Conservation (phyloP, 2,113 vertebrate species). For the Cygnus atratus region DNA sequence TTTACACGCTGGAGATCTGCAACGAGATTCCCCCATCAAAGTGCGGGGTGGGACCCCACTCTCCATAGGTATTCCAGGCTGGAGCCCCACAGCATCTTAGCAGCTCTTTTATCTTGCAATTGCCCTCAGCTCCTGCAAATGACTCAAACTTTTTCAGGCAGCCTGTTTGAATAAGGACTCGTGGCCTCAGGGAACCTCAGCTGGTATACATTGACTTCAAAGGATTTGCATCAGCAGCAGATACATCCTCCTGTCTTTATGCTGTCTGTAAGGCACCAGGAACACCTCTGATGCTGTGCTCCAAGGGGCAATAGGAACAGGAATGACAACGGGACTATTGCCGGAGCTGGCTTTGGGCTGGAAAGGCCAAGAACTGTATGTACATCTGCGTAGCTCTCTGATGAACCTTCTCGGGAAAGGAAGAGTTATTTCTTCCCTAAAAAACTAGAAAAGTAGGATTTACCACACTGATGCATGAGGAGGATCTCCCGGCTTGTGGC, state of each 20-base stretch:
- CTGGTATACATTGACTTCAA: constrained; percentile 20
- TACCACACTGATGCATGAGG: background rate
- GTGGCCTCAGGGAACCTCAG: constrained; percentile 34
- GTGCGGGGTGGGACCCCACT: background rate
- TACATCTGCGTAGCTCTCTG: rapidly evolving
- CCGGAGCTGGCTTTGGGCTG: rapidly evolving
- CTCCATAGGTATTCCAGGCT: background rate
- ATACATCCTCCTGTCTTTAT: background rate
- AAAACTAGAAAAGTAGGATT: background rate
- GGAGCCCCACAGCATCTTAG: background rate
- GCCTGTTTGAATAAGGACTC: constrained; percentile 39
- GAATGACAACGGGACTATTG: background rate
- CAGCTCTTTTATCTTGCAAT: constrained; percentile 20
- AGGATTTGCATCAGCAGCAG: background rate
- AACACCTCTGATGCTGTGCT: background rate
- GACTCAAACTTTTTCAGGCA: background rate
- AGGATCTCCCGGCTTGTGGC: background rate
- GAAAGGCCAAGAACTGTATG: background rate
- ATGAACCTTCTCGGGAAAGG: background rate
- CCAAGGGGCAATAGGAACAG: background rate
- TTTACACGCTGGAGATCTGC: constrained; percentile 1
- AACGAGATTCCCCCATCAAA: constrained; percentile 18
- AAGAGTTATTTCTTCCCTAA: background rate
- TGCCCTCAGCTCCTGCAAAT: background rate
- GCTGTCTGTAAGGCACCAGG: background rate